A percentile compares a stretch with the other conserved stretches of the same genome.
These are phyloP conservation scores for Geophilus truncorum DNA, from an alignment of 2,888 invertebrate genomes.

Conservation along the genomic window DNA sequence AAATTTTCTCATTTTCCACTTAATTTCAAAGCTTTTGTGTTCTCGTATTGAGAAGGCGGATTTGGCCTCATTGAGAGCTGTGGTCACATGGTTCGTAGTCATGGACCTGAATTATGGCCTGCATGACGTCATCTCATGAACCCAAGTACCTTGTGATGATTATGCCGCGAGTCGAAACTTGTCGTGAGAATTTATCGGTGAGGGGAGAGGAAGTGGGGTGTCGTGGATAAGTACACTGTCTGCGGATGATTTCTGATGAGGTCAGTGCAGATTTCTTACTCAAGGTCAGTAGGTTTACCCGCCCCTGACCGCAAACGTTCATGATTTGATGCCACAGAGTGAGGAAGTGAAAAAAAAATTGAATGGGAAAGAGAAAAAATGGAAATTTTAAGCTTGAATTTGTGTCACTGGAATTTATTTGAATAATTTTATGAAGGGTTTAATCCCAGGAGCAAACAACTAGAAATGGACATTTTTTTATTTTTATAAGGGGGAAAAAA, in stretches of 20 bases:
- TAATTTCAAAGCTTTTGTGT: neutral
- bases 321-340: neutral
- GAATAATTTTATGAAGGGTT: too few species aligned
- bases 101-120: neutral
- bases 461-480: too few species aligned
- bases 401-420: neutral
- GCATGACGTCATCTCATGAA: neutral
- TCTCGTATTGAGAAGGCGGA: neutral
- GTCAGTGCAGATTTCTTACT: neutral
- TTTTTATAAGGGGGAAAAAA: too few species aligned
- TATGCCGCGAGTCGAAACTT: neutral
- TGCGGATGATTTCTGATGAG: slow-evolving; percentile 12
- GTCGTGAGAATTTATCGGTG: neutral
- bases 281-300: slow-evolving; percentile 14
- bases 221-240: neutral
- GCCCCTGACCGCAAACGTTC: slow-evolving; percentile 5
- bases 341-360: neutral
- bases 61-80: neutral
- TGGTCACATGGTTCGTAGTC: neutral
- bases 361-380: neutral
- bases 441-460: too few species aligned
- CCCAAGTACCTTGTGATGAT: neutral
- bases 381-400: neutral
- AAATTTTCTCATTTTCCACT: too few species aligned
- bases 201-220: neutral